Conservation (phyloP, 2,888 invertebrate species). For the Ophion slaviceki region DNA sequence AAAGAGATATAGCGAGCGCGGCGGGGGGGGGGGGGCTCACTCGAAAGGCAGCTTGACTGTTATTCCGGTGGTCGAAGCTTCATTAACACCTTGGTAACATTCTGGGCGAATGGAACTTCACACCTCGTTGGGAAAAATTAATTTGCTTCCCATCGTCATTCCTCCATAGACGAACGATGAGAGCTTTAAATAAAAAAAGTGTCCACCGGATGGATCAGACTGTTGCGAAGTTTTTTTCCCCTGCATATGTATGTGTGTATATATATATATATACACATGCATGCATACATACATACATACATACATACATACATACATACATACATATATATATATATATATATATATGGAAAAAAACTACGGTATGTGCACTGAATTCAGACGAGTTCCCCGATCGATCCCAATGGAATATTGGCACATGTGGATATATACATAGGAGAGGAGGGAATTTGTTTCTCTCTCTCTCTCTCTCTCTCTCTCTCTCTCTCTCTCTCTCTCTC, state of each 20-base stretch:
- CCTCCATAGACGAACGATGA: not conserved
- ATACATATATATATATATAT: too few species aligned
- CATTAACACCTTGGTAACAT: slow-evolving; percentile 1
- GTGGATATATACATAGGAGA: not conserved
- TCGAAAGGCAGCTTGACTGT: slow-evolving; percentile 12
- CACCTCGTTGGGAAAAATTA: slow-evolving; percentile 1
- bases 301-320: too few species aligned
- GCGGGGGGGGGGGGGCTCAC: not conserved
- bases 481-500: not conserved
- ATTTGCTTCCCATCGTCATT: not conserved
- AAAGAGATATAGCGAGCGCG: not conserved
- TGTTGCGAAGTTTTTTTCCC: not conserved
- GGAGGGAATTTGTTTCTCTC: not conserved
- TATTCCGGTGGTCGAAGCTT: slow-evolving; percentile 30
- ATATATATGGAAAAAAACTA: not conserved
- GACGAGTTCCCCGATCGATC: not conserved
- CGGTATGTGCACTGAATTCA: not conserved
- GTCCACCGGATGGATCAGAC: not conserved
- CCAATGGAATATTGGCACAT: not conserved
- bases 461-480: not conserved
- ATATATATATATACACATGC: not conserved
- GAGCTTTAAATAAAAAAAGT: not conserved
- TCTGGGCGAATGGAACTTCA: not conserved
- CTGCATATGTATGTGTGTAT: not conserved
- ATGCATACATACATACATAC: too few species aligned